phyloP scores from a whole-genome alignment of 2,797 vertebrate species.

The Chaetophractus vellerosus region DNA sequence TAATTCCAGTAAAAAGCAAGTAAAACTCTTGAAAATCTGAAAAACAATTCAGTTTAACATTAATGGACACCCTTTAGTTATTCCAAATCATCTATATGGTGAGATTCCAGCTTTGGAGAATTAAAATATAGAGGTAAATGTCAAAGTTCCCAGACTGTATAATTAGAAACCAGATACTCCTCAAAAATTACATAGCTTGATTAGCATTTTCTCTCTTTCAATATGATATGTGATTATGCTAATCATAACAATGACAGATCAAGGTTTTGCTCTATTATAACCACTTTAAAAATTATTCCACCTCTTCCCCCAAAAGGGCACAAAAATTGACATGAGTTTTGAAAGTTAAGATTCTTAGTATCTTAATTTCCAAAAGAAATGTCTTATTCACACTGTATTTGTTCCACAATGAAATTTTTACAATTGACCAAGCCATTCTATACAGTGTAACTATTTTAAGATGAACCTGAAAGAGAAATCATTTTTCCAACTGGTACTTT shows the following conservation, averaged over 20 bases:
- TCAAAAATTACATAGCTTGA: slow-evolving; percentile 55
- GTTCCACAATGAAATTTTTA: slow-evolving; percentile 64
- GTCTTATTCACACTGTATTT: slow-evolving; percentile 60
- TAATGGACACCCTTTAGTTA: slow-evolving; percentile 23
- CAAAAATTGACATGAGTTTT: slow-evolving; percentile 67
- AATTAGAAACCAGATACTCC: slow-evolving; percentile 54
- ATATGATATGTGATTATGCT: slow-evolving; percentile 30
- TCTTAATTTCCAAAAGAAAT: slow-evolving; percentile 59
- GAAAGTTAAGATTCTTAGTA: slow-evolving; percentile 50
- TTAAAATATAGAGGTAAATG: slow-evolving; percentile 65
- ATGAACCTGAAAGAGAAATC: slow-evolving; percentile 58
- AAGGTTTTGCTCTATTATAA: slow-evolving; percentile 53
- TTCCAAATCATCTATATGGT: neutral
- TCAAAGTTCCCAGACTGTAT: slow-evolving; percentile 59
- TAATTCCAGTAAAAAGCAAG: slow-evolving; percentile 28
- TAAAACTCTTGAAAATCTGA: slow-evolving; percentile 55
- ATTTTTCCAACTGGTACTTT: slow-evolving; percentile 65
- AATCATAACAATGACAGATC: slow-evolving; percentile 58
- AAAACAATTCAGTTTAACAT: slow-evolving; percentile 62
- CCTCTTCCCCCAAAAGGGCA: neutral
- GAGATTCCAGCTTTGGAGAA: slow-evolving; percentile 55
- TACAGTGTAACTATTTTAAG: slow-evolving; percentile 67
- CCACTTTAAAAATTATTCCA: slow-evolving; percentile 70
- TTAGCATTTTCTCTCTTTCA: slow-evolving; percentile 52
- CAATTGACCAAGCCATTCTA: slow-evolving; percentile 36